Conservation (phyloP, 2,888 invertebrate genomes). For the Caenorhabditis drosophilae region DNA sequence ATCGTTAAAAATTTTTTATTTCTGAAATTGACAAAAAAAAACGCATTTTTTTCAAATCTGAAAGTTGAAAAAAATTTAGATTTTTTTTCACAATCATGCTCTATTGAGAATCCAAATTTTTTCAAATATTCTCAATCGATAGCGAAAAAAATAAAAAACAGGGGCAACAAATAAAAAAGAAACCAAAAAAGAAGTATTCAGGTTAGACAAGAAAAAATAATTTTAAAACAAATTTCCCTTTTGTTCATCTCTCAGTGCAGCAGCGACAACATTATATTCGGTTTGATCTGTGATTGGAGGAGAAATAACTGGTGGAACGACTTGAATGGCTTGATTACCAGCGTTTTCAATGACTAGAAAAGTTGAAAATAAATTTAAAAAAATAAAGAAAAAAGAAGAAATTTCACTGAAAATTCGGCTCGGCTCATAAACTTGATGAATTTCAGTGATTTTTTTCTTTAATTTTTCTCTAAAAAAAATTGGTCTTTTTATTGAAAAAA, state of each 20-base stretch:
- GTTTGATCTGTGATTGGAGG: constrained; percentile 39
- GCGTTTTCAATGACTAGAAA: constrained; percentile 26
- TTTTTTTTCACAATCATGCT: too few species aligned
- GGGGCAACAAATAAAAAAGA: too few species aligned
- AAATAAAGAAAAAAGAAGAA: background rate
- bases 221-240: constrained; percentile 4
- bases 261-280: constrained; percentile 36
- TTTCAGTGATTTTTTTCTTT: background rate
- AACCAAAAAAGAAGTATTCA: too few species aligned
- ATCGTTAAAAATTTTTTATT: too few species aligned
- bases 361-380: background rate
- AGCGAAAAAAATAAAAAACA: too few species aligned
- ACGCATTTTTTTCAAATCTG: too few species aligned
- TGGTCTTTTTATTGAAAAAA: background rate
- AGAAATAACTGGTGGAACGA: constrained; percentile 16
- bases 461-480: background rate
- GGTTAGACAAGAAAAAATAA: background rate
- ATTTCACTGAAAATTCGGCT: constrained; percentile 25
- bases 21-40: too few species aligned
- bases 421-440: constrained; percentile 14
- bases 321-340: constrained; percentile 16
- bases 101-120: too few species aligned
- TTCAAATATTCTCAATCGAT: too few species aligned
- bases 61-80: too few species aligned
- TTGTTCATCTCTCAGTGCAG: constrained; percentile 22